Evolutionary conservation across 2,888 invertebrate species (phyloP).

Genomic region (Rhagonycha fulva): DNA sequence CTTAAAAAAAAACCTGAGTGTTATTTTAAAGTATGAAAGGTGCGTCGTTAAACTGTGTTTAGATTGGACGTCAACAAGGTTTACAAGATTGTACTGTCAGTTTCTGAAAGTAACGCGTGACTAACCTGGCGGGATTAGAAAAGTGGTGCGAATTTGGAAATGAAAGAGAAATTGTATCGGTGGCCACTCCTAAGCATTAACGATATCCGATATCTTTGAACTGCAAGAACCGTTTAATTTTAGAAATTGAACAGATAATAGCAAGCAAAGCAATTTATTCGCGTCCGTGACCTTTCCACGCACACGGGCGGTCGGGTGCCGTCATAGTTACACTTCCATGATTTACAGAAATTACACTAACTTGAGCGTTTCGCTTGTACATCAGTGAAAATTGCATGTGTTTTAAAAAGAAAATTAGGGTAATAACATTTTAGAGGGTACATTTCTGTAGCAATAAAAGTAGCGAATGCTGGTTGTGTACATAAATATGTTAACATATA

Average conservation of each 20-base stretch:
- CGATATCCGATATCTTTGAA: not conserved
- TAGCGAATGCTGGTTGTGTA: not conserved
- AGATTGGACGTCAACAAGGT: not conserved
- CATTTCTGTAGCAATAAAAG: not conserved
- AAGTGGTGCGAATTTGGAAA: not conserved
- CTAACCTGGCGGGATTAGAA: not conserved
- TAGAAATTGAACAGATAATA: not conserved
- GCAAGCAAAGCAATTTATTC: constrained; percentile 3
- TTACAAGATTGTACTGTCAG: not conserved
- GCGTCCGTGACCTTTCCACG: constrained; percentile 9
- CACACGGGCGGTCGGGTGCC: not conserved
- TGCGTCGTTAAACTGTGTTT: not conserved
- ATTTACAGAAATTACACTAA: not conserved
- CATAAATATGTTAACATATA: not conserved
- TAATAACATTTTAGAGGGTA: not conserved
- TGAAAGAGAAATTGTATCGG: not conserved
- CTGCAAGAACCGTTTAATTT: not conserved
- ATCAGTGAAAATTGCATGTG: not conserved
- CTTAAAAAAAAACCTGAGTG: not conserved
- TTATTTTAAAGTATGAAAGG: not conserved
- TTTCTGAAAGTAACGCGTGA: not conserved
- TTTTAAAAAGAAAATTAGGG: not conserved
- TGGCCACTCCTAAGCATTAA: not conserved
- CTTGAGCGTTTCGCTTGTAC: not conserved
- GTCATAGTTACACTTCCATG: constrained; percentile 1